Base-by-base conservation (phyloP, 1,140 invertebrate genomes). In the Hormaphis cornu region DNA sequence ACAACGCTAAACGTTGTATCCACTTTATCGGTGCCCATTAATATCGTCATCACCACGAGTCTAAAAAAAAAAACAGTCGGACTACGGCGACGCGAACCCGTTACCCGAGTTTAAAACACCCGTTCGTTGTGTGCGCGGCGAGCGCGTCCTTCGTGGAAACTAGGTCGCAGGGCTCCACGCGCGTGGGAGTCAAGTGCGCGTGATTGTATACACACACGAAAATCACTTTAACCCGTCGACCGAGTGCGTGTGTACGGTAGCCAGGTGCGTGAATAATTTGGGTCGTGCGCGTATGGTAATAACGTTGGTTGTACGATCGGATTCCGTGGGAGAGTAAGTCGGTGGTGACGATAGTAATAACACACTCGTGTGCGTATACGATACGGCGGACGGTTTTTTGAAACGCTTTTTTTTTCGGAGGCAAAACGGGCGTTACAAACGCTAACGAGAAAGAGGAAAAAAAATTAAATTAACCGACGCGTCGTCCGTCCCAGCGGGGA, bases 211-310 rank as follows among this genome's bases (percentile, higher is more conserved):
- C 16, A 44, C 4, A 48, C 14, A 37, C 16, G 37, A 14, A 22
- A 56, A 35, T 56, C 33, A 37, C 16, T 33, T 24, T 28, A 61
- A 44, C 40, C 59, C 59, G 40, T 63, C 42, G 5, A n/a, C 14
- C 6, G 7, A 14, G 14, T 26, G 56, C 6, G 14, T 14, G 35
- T 12, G 3, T 26, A 10, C 59, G 26, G 59, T 63, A 63, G 44
- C 59, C 59, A 63, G 59, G 59, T 63, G 59, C 59, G 59, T 63
- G 59, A 63, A 63, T 63, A 63, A 63, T 63, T 63, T 63, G 59
- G 59, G 59, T 63, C 59, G 10, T 30, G 4, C 24, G 35, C 26
- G 22, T 16, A 18, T 14, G 40, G 5, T 33, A 4, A 33, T n/a
- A 30, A 28, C 50, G 16, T 33, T 33, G 9, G 24, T 24, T 18